Evolutionary conservation across 37 sponge, comb jelly and placozoan genomes (phyloP), one percentile per base, ranked within the genome.

Genomic region (Eunapius fragilis): DNA sequence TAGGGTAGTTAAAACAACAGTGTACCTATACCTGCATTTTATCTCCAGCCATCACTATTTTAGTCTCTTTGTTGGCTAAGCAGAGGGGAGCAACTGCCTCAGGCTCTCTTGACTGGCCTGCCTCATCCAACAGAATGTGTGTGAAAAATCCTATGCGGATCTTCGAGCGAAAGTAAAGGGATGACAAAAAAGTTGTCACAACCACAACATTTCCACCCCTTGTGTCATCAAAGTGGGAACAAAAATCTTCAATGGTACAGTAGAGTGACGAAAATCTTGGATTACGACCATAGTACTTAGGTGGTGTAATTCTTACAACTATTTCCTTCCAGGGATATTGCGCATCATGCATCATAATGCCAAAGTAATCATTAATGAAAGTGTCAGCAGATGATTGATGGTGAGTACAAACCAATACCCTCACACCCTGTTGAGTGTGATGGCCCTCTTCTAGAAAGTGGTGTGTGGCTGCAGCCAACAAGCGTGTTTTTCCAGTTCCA

Each of bases 401-500:
- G 79, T 90, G 91, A 72, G 88, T 71, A 76, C 84, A 90, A 14
- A 93, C 75, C n/a, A 93, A 72, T 0, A 93, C 84, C 13, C 83
- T 23, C 25, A 48, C 28, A 47, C 6, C 2, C 22, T 38, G 79
- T 2, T 68, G 35, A 32, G 26, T 76, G 19, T 30, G 79, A 22
- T 33, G 28, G 24, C 35, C 19, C 31, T 78, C 25, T 69, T 31
- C 38, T 12, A 93, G 69, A 2, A 93, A 48, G 19, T 89, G 73
- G 38, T 87, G 85, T 35, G 91, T 85, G 47, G 94, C 94, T 28
- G 83, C 31, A 32, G 94, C 91, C 48, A 93, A 78, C 4, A 93
- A 4, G 2, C 87, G 76, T 13, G 89, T 89, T 48, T 89, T 88
- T 76, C 94, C 91, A 26, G 94, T 93, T 25, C 94, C 94, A 93